Evolutionary conservation across 2,888 invertebrate genomes (phyloP), one percentile per base, ranked within the genome.

Genomic region (Isotomurus palustris): DNA sequence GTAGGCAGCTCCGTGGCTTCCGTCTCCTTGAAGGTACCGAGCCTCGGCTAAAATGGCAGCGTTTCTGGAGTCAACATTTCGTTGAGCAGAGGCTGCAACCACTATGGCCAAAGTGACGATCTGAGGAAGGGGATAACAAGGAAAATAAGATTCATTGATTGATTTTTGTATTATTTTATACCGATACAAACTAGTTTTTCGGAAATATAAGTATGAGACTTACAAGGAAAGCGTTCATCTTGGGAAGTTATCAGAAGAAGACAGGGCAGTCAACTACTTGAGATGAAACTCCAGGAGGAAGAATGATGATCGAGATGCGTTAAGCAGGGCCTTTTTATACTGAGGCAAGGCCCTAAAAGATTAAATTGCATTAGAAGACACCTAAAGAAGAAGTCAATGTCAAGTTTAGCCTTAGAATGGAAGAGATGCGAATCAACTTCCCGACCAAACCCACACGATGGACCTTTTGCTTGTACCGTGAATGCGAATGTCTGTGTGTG

Each of bases 41-140:
- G 88, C 86, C 74, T 91, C 91, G 72, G 85, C 86, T 55, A 91
- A 80, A 72, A 91, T 91, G 61, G 89, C 89, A 17, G 90, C 89
- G 27, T 84, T 85, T 74, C 84, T 83, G 4, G 88, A 84, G 73
- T 87, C 82, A 54, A 81, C 81, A 41, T 79, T 79, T 74, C 83
- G 82, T 69, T 79, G 80, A 72, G 80, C 81, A 72, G 83, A 75
- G 74, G 82, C 82, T 72, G 84, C 74, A 72, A 82, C 79, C 68
- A 79, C 74, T 17, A 57, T 28, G 54, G 52, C 64, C 21, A 29
- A 35, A 19, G 61, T 38, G 45, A 64, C 50, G 25, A 49, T 59
- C 64, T 65, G 43, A n/a, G n/a, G n/a, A n/a, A n/a, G n/a, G n/a
- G n/a, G n/a, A n/a, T n/a, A n/a, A n/a, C n/a, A n/a, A n/a, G n/a